A percentile compares a stretch with the other conserved stretches of the same genome.
phyloP scores from a whole-genome alignment of 2,888 invertebrate genomes.

The Megastigmus dorsalis region DNA sequence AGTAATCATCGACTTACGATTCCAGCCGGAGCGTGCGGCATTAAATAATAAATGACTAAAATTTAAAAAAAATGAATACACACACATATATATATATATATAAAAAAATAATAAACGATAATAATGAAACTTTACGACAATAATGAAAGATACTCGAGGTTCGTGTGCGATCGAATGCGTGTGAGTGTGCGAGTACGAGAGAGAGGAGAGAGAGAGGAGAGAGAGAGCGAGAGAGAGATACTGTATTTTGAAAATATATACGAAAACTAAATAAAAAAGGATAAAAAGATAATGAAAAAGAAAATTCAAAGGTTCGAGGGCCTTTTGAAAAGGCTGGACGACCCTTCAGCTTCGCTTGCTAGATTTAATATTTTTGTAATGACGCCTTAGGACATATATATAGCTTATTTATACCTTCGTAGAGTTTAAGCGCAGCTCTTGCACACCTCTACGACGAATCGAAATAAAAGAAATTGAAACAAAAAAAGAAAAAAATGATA shows the following conservation, averaged over 20 bases:
- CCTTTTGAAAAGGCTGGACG: constrained; percentile 53
- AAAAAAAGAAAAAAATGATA: too few relatives aligned
- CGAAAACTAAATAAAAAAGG: constrained; percentile 29
- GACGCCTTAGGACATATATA: constrained; percentile 66
- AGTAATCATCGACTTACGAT: constrained; percentile 48
- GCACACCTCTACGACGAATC: constrained; percentile 39
- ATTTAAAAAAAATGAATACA: constrained; percentile 22
- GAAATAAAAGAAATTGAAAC: too few relatives aligned
- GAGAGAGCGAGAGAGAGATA: constrained; percentile 22
- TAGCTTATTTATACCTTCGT: constrained; percentile 69
- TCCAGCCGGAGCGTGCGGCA: constrained; percentile 49
- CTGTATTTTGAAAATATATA: constrained; percentile 44
- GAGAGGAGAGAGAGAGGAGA: neutral
- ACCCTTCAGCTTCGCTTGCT: constrained; percentile 70
- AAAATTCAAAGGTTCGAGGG: constrained; percentile 38
- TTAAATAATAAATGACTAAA: constrained; percentile 24
- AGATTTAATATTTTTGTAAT: constrained; percentile 75
- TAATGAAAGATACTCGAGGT: constrained; percentile 42
- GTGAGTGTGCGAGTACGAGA: too few relatives aligned
- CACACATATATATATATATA: constrained; percentile 21
- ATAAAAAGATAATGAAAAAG: constrained; percentile 13
- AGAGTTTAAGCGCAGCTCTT: constrained; percentile 54
- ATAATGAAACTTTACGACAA: constrained; percentile 56
- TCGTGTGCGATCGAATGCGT: neutral
- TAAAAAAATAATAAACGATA: constrained; percentile 44